These are phyloP conservation scores for Suncus etruscus DNA, from an alignment of 2,113 vertebrate species.

Conservation along the genomic window DNA sequence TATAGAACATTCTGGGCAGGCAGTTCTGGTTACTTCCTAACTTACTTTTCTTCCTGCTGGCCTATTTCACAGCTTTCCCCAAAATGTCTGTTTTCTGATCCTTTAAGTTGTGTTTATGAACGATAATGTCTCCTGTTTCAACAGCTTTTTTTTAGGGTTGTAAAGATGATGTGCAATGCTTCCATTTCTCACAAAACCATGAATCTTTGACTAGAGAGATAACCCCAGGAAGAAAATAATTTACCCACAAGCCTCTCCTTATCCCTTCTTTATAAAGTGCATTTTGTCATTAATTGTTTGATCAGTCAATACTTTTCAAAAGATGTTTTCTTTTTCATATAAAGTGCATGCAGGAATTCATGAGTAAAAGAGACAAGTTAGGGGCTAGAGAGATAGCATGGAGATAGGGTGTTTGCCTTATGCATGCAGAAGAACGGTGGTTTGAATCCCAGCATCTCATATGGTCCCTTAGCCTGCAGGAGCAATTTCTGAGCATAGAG, in stretches of 20 bases:
- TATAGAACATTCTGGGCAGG: background rate
- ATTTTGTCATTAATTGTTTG: conserved; percentile 26
- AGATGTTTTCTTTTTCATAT: conserved; percentile 34
- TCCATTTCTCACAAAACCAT: background rate
- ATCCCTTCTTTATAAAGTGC: background rate
- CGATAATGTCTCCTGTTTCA: background rate
- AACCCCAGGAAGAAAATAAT: background rate
- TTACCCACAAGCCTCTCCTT: background rate
- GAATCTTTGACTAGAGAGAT: background rate
- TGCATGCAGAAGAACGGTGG: too few species aligned
- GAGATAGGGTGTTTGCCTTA: too few species aligned
- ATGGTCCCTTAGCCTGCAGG: too few species aligned
- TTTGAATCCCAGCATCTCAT: too few species aligned
- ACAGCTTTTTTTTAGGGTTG: background rate
- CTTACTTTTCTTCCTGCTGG: background rate
- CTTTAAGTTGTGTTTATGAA: background rate
- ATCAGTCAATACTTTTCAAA: conserved; percentile 58
- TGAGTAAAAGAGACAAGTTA: background rate
- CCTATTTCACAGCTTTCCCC: background rate
- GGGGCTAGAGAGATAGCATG: too few species aligned
- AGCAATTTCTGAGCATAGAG: too few species aligned
- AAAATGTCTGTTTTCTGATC: background rate
- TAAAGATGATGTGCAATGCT: background rate
- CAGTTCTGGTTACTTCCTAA: background rate
- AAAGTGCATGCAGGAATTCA: conserved; percentile 35